These are phyloP conservation scores for Disparrhopalites patrizii DNA, from an alignment of 2,888 invertebrate genomes.

Conservation along the genomic window DNA sequence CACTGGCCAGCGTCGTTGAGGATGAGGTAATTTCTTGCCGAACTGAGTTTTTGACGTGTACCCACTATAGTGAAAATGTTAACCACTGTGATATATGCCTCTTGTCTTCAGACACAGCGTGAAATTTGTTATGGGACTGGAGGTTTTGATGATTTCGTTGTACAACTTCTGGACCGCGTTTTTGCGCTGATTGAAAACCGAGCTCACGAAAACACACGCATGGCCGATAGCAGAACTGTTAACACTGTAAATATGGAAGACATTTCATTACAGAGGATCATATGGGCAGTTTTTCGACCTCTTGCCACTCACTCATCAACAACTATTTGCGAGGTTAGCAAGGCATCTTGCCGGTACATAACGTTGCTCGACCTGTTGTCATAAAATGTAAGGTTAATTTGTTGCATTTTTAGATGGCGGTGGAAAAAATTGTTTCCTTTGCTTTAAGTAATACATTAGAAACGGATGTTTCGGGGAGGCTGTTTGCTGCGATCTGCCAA, in stretches of 20 bases:
- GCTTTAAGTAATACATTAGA: constrained; percentile 73
- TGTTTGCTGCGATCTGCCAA: constrained; percentile 69
- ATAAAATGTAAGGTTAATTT: constrained; percentile 19
- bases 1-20: constrained; percentile 62
- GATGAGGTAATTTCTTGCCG: constrained; percentile 61
- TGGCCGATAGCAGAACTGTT: constrained; percentile 52
- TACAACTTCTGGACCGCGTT: constrained; percentile 76
- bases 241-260: constrained; percentile 60
- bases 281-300: constrained; percentile 57
- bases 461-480: constrained; percentile 74
- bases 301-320: constrained; percentile 46
- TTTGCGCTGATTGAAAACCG: constrained; percentile 69
- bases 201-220: constrained; percentile 63
- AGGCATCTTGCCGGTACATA: too few relatives aligned
- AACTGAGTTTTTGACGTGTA: too few relatives aligned
- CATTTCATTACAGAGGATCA: constrained; percentile 57
- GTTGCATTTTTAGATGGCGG: constrained; percentile 57
- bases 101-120: constrained; percentile 63
- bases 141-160: constrained; percentile 81
- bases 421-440: constrained; percentile 71
- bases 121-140: constrained; percentile 73
- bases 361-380: constrained; percentile 11
- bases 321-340: constrained; percentile 42
- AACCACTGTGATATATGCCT: too few relatives aligned
- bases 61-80: too few relatives aligned